Conservation (phyloP, 2,797 vertebrate species). For the Glyptemys insculpta region DNA sequence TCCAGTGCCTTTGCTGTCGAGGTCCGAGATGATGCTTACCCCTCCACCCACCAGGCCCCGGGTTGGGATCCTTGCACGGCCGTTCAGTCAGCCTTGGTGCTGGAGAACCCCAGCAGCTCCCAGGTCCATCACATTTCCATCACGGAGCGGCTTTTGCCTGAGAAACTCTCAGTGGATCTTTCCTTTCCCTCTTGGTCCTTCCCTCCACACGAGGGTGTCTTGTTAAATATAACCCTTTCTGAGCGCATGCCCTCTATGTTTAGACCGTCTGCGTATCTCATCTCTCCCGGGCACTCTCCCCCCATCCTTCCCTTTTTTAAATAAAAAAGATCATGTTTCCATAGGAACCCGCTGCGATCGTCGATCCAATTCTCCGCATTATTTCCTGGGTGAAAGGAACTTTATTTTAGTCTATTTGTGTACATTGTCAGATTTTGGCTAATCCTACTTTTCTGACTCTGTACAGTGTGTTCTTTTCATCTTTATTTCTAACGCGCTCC, state of each 20-base stretch:
- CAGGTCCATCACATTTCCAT: not conserved
- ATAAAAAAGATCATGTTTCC: constrained; percentile 77
- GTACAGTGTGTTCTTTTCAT: constrained; percentile 80
- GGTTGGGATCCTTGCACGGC: not conserved
- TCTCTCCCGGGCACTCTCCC: constrained; percentile 61
- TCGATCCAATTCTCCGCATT: constrained; percentile 62
- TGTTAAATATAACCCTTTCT: not conserved
- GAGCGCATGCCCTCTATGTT: constrained; percentile 49
- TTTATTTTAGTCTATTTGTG: constrained; percentile 80
- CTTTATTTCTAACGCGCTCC: constrained; percentile 80
- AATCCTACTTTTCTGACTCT: constrained; percentile 73
- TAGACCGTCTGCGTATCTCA: constrained; percentile 57
- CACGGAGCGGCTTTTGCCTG: not conserved
- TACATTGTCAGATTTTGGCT: constrained; percentile 77
- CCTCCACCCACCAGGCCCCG: not conserved
- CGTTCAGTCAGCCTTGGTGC: not conserved
- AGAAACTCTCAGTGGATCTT: not conserved
- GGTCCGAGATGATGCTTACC: not conserved
- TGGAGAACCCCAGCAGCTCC: not conserved
- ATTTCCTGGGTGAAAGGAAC: constrained; percentile 78
- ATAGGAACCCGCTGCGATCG: constrained; percentile 80
- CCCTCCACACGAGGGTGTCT: not conserved
- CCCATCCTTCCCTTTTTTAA: constrained; percentile 63
- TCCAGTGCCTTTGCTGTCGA: not conserved
- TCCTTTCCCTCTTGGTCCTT: not conserved